Evolutionary conservation across 2,888 invertebrate species (phyloP), one percentile per base, ranked within the genome.

Genomic region (Netelia melanura): DNA sequence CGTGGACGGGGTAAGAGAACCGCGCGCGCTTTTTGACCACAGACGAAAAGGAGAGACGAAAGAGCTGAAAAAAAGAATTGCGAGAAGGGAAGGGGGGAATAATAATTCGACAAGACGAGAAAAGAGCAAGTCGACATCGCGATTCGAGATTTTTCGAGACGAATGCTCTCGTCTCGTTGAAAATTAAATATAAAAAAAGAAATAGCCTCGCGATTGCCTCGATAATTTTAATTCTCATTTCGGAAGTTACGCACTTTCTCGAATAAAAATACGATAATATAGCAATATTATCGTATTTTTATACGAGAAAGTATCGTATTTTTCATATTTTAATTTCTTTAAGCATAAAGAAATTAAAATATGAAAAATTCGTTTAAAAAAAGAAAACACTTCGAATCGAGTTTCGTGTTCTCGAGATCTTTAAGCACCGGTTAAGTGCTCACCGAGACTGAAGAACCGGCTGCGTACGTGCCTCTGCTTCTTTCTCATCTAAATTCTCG

Each of bases 211-310:
- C 75, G 79, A 17, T 75, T 56, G 76, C 8, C 25, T 58, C 72
- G 70, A 61, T 86, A 86, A 86, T 86, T 30, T 86, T 78, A 84
- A 78, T 86, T 86, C 83, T 67, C 44, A 76, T 81, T 84, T 83
- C 85, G 88, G 87, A 87, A 85, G 83, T 85, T 43, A 78, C 30
- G 2, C 48, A 48, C 48, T 48, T 14, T 48, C 48, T 1, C 48
- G 3, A 48, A 48, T 48, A 48, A 48, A 48, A 48, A 14, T 48
- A 48, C 0, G 48, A 48, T 48, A 48, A 48, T 48, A 17, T 17
- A 17, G 17, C 17, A 17, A 17, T 17, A 17, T 17, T 17, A 17
- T 17, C 17, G 17, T 17, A 17, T 17, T 17, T 17, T 17, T 17
- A 17, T 0, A 17, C 17, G 17, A 17, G n/a, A n/a, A n/a, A n/a